phyloP scores from a whole-genome alignment of 2,888 invertebrate species.

The Spisula subtruncata region DNA sequence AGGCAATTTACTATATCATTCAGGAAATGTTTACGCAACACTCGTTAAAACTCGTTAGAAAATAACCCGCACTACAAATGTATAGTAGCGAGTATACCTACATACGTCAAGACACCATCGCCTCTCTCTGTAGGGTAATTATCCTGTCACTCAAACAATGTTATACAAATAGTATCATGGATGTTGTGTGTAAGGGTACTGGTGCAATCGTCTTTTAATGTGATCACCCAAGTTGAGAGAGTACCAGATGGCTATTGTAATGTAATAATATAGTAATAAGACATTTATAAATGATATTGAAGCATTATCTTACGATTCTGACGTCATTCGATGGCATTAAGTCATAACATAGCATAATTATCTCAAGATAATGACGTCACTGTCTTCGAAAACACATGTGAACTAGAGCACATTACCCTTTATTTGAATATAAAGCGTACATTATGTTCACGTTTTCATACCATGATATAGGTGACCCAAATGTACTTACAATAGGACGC shows the following conservation, averaged over 20 bases:
- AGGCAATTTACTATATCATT: too few relatives aligned
- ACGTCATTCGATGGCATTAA: neutral
- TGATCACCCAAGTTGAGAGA: too few relatives aligned
- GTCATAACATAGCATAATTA: too few relatives aligned
- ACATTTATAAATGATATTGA: too few relatives aligned
- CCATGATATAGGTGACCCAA: too few relatives aligned
- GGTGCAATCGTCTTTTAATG: too few relatives aligned
- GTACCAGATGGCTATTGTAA: neutral
- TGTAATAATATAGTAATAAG: neutral
- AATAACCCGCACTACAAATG: neutral
- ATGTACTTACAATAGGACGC: too few relatives aligned
- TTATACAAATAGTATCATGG: neutral
- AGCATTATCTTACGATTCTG: neutral
- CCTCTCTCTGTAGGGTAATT: neutral
- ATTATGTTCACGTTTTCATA: too few relatives aligned
- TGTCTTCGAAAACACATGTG: too few relatives aligned
- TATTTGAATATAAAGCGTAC: too few relatives aligned
- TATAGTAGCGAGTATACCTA: neutral
- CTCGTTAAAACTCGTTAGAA: neutral
- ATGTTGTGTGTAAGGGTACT: neutral
- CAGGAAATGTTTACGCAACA: slow-evolving; percentile 4
- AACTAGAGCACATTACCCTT: too few relatives aligned
- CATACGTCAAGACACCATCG: neutral
- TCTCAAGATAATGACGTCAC: too few relatives aligned
- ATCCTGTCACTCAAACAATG: neutral